These are phyloP conservation scores for Sminthurinus signatus DNA, from an alignment of 1,140 invertebrate genomes.

Conservation along the genomic window DNA sequence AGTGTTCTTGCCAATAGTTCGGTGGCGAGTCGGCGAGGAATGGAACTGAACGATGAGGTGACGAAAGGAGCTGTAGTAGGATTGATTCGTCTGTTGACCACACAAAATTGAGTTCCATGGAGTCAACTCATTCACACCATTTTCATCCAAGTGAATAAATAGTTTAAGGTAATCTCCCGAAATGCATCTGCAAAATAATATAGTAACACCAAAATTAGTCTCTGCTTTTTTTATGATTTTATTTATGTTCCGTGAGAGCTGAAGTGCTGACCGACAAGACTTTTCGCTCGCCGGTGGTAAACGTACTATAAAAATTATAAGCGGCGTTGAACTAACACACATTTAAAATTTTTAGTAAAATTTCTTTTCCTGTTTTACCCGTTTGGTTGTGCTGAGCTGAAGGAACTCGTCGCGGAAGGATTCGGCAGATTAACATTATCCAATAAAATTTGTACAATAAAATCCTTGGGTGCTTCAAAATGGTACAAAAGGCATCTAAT, in stretches of 20 bases:
- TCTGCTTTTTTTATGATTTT: neutral
- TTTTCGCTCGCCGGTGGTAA: no score
- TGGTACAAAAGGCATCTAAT: slow-evolving; percentile 80
- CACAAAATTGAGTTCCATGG: slow-evolving; percentile 68
- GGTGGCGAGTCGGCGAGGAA: slow-evolving; percentile 50
- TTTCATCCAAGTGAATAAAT: slow-evolving; percentile 62
- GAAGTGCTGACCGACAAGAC: neutral
- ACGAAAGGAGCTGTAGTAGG: slow-evolving; percentile 71
- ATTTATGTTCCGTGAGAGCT: neutral
- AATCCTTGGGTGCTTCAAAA: slow-evolving; percentile 65
- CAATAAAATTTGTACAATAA: slow-evolving; percentile 75
- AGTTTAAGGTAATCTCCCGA: slow-evolving; percentile 71
- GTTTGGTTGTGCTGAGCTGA: neutral
- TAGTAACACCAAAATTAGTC: neutral
- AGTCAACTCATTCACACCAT: slow-evolving; percentile 68
- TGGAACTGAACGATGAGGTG: slow-evolving; percentile 78
- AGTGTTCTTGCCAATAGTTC: neutral
- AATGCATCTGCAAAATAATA: slow-evolving; percentile 56
- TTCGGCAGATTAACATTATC: slow-evolving; percentile 45
- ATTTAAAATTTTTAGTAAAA: no score
- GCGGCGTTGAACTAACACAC: no score
- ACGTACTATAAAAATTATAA: no score
- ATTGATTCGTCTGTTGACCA: slow-evolving; percentile 62
- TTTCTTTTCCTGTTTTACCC: neutral
- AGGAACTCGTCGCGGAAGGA: neutral